Conservation (phyloP, 2,888 invertebrate species). For the Platycheirus rosarum region DNA sequence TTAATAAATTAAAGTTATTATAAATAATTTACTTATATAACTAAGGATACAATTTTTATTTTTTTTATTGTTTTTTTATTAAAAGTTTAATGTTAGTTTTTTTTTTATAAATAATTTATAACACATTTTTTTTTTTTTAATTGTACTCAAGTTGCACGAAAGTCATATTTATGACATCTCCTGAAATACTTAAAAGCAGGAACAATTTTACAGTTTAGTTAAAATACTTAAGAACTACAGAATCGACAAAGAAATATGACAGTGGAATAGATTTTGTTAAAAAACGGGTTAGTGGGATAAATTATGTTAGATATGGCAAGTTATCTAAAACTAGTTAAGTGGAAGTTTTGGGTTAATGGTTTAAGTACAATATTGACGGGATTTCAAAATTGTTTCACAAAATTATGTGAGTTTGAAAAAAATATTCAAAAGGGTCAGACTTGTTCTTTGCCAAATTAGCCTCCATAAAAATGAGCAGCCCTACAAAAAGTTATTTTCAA, state of each 20-base stretch:
- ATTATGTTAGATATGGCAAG: too few species aligned
- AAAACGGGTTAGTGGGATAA: too few species aligned
- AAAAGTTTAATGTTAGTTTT: background rate
- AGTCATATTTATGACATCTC: constrained; percentile 13
- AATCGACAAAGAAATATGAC: constrained; percentile 5
- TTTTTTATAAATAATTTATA: constrained; percentile 28
- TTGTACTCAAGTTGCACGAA: constrained; percentile 69
- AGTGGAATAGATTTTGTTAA: background rate
- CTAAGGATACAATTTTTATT: constrained; percentile 21
- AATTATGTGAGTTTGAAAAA: too few species aligned
- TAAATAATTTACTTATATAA: constrained; percentile 44
- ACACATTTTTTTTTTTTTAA: constrained; percentile 59
- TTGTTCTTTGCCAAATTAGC: too few species aligned
- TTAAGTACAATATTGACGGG: too few species aligned
- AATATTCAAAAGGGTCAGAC: too few species aligned
- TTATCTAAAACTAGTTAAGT: too few species aligned
- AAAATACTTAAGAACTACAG: constrained; percentile 28
- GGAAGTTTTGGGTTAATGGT: too few species aligned
- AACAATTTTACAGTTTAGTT: background rate
- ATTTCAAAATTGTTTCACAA: too few species aligned
- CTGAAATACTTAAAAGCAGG: background rate
- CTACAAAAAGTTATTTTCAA: too few species aligned
- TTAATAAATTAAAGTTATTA: constrained; percentile 19
- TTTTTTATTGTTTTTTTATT: constrained; percentile 6
- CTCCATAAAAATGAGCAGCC: too few species aligned